Evolutionary conservation across 2,888 invertebrate species (phyloP), one percentile per base, ranked within the genome.

Genomic region (Amphipoea lucens): DNA sequence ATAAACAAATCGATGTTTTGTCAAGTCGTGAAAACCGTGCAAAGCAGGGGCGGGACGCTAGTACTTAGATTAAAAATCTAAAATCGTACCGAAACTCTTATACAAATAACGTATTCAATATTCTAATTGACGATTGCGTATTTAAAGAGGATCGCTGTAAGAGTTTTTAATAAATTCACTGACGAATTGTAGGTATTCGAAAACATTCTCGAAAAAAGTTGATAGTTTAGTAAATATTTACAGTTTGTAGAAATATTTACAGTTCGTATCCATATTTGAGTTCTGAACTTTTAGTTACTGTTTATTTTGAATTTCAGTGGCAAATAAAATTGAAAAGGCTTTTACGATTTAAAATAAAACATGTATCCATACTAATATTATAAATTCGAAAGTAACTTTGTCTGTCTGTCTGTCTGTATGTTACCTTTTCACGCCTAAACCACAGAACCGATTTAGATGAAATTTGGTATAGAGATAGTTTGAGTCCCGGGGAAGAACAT

Each of bases 81-180:
- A 69, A 67, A 36, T 51, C 17, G 0, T 17, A 40, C 4, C 12
- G 6, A 67, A 69, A 14, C 48, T n/a, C 14, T 48, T 69, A 60
- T 17, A 12, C 54, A 4, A 70, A 42, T 74, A 51, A 51, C 17
- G 9, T 17, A 11, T 54, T 54, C 57, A 54, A 60, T 48, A 60
- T 63, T 67, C 20, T 42, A 12, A 62, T 69, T 68, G 60, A 62
- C 4, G 23, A 70, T 72, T 48, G 66, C 36, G 14, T 63, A 20
- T 48, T 20, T 63, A 57, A 45, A 72, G 7, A 0, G 40, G 60
- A 66, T 40, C 4, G 6, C 11, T 20, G 23, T 71, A 60, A 62
- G 3, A 23, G 20, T 60, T 74, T 73, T 57, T n/a, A 70, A 67
- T 57, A 36, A 74, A 29, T 62, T 73, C 73, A 45, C 7, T 68